These are phyloP conservation scores for Tapirus indicus DNA, from an alignment of 2,797 vertebrate species.

Conservation along the genomic window DNA sequence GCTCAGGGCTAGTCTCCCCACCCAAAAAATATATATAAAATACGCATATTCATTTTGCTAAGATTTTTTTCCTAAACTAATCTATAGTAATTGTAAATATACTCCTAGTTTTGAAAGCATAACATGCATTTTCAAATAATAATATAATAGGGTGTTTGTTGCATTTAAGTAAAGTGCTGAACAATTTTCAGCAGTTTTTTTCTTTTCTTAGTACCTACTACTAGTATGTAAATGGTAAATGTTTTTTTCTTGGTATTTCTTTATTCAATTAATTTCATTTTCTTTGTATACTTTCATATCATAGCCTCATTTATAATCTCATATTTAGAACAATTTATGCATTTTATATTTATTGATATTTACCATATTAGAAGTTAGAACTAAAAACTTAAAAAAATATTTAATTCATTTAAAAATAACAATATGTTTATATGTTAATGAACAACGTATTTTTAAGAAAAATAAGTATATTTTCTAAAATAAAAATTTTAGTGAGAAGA, in stretches of 20 bases:
- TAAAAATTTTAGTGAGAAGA: neutral
- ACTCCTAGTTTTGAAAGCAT: conserved; percentile 26
- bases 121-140: neutral
- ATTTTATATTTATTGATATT: neutral
- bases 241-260: neutral
- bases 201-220: neutral
- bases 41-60: conserved; percentile 5
- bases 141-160: neutral
- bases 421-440: neutral
- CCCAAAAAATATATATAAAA: neutral
- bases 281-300: neutral
- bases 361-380: neutral
- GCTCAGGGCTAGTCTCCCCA: too few relatives aligned
- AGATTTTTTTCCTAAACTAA: neutral
- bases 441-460: neutral
- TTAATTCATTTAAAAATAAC: conserved; percentile 4
- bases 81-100: neutral
- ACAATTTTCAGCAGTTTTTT: neutral
- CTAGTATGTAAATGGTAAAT: neutral
- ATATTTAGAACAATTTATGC: neutral
- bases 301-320: neutral
- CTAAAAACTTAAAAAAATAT: neutral
- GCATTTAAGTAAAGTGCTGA: conserved; percentile 1
- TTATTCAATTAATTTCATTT: neutral
- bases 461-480: conserved; percentile 8